Conservation (phyloP, 2,888 invertebrate species). For the Pteria penguin region DNA sequence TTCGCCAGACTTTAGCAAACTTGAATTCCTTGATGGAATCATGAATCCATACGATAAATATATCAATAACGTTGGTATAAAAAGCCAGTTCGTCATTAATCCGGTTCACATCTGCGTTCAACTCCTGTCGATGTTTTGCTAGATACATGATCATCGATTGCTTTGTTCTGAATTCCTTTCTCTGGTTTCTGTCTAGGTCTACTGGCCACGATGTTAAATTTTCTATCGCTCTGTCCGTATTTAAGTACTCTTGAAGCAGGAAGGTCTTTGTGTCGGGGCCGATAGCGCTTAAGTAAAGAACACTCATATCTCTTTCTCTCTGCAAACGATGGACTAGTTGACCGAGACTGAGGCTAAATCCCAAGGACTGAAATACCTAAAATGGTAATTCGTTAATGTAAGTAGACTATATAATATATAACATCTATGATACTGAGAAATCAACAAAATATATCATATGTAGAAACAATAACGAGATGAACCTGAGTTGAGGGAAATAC, state of each 20-base stretch:
- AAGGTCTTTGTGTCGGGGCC: conserved; percentile 69
- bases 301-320: conserved; percentile 65
- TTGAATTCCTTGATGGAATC: conserved; percentile 65
- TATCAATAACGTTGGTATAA: conserved; percentile 66
- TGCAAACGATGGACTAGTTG: conserved; percentile 65
- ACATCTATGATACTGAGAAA: too few species aligned
- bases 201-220: conserved; percentile 63
- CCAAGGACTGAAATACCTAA: conserved; percentile 45
- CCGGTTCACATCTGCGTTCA: conserved; percentile 62
- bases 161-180: conserved; percentile 43
- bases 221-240: conserved; percentile 62
- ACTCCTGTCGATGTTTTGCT: conserved; percentile 52
- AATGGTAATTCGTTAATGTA: too few species aligned
- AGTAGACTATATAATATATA: too few species aligned
- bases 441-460: too few species aligned
- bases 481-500: too few species aligned
- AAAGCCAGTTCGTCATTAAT: conserved; percentile 68
- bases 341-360: conserved; percentile 57
- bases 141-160: conserved; percentile 51
- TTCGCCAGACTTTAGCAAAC: conserved; percentile 67
- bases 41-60: conserved; percentile 67
- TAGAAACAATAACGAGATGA: too few species aligned
- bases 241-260: conserved; percentile 61
- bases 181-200: conserved; percentile 50
- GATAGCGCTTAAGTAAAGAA: conserved; percentile 61